Evolutionary conservation across 1,140 invertebrate species (phyloP), one percentile per base, ranked within the genome.

Genomic region (Mercenaria mercenaria): DNA sequence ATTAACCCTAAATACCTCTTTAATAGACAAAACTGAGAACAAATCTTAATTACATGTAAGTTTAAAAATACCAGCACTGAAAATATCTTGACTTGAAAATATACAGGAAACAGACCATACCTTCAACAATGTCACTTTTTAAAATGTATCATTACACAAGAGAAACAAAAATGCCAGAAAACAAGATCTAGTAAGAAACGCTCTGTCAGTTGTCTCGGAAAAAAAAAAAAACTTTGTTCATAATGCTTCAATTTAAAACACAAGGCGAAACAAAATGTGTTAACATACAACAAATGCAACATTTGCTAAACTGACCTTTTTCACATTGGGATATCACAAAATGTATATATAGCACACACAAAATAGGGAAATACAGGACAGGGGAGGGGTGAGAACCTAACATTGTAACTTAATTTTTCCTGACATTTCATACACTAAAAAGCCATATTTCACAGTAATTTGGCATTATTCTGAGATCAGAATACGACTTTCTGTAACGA

Each of bases 191-290:
- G n/a, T n/a, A n/a, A n/a, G n/a, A n/a, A n/a, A n/a, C n/a, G n/a
- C n/a, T n/a, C n/a, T n/a, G n/a, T n/a, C n/a, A n/a, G n/a, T n/a
- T n/a, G n/a, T n/a, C n/a, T n/a, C n/a, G n/a, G n/a, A n/a, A n/a
- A n/a, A n/a, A n/a, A n/a, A n/a, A n/a, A n/a, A n/a, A 76, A 26
- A 76, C 18, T 76, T 76, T 76, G 72, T 76, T 76, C 72, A 76
- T 0, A 76, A 76, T 76, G 72, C 72, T 47, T 76, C 34, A 50
- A 29, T 76, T 26, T 1, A 26, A 76, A 76, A 41, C 39, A 50
- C n/a, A 76, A 50, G 20, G 64, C 32, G 32, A 67, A 47, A 15
- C 8, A 23, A 76, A 3, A 26, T 29, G 39, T 41, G 41, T 29
- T 50, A 6, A 76, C 72, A 76, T 43, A 76, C 72, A 76, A 76